Evolutionary conservation across 2,888 invertebrate species (phyloP).

Genomic region (Unio pictorum): DNA sequence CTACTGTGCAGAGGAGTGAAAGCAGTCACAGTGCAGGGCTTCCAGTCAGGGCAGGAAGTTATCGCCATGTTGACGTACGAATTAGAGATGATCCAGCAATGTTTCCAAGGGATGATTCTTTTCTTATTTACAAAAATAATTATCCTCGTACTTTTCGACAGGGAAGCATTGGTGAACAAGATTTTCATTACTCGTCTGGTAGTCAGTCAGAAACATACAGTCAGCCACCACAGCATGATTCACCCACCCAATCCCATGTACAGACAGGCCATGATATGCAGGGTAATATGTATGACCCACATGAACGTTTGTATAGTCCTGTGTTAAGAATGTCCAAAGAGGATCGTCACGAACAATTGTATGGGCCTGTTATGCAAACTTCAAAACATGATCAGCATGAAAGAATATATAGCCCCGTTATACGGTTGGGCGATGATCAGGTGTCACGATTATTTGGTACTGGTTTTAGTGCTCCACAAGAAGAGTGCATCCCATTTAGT

Average conservation of each 20-base stretch:
- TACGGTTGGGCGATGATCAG: conserved; percentile 17
- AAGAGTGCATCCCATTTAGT: conserved; percentile 61
- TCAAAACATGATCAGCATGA: conserved; percentile 31
- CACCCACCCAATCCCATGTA: conserved; percentile 38
- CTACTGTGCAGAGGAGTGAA: conserved; percentile 39
- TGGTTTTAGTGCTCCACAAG: conserved; percentile 9
- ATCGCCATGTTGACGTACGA: conserved; percentile 27
- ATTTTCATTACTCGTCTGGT: conserved; percentile 38
- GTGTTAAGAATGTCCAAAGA: conserved; percentile 35
- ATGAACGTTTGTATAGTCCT: conserved; percentile 41
- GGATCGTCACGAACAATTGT: conserved; percentile 23
- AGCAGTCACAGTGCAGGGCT: conserved; percentile 40
- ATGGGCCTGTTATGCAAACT: conserved; percentile 22
- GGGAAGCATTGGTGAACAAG: conserved; percentile 39
- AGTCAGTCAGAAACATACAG: conserved; percentile 49
- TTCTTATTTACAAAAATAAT: conserved; percentile 28
- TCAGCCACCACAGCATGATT: conserved; percentile 36
- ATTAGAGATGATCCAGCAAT: conserved; percentile 38
- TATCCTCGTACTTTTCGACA: conserved; percentile 33
- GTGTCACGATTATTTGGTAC: no score
- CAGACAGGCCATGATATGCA: conserved; percentile 13
- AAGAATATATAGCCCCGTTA: conserved; percentile 38
- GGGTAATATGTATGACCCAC: conserved; percentile 36
- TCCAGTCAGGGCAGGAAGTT: conserved; percentile 36
- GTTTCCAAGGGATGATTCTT: conserved; percentile 37